Conservation (phyloP, 2,888 invertebrate species). For the Thalpophila matura region DNA sequence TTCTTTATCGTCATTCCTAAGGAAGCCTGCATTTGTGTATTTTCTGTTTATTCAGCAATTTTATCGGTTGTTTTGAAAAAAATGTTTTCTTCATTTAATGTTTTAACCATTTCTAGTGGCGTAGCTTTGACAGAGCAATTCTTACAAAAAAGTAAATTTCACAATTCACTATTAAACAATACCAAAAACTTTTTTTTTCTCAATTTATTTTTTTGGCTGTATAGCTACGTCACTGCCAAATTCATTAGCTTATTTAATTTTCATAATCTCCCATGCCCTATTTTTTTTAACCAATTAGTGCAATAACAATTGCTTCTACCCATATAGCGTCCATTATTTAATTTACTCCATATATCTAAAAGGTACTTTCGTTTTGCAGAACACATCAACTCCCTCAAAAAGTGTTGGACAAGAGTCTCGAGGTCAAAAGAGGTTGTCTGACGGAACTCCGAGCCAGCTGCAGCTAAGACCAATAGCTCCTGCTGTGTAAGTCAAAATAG, state of each 20-base stretch:
- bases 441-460: slow-evolving; percentile 85
- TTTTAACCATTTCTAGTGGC: slow-evolving; percentile 34
- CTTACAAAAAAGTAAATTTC: not conserved
- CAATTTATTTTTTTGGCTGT: not conserved
- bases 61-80: slow-evolving; percentile 15
- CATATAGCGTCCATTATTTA: slow-evolving; percentile 15
- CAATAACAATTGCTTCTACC: slow-evolving; percentile 46
- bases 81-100: slow-evolving; percentile 28
- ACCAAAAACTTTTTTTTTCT: no score
- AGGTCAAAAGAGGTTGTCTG: slow-evolving; percentile 86
- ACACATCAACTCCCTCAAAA: slow-evolving; percentile 78
- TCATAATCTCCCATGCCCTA: slow-evolving; percentile 11
- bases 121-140: slow-evolving; percentile 4
- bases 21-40: slow-evolving; percentile 25
- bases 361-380: slow-evolving; percentile 70
- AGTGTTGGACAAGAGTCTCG: slow-evolving; percentile 79
- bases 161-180: no score
- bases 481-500: slow-evolving; percentile 80
- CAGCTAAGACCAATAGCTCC: slow-evolving; percentile 87
- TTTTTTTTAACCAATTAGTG: slow-evolving; percentile 11
- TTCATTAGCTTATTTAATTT: slow-evolving; percentile 41
- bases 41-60: slow-evolving; percentile 24
- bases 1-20: slow-evolving; percentile 13
- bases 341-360: not conserved
- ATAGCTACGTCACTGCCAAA: slow-evolving; percentile 17